Conservation (phyloP, 1,140 invertebrate genomes). For the Magallana angulata region DNA sequence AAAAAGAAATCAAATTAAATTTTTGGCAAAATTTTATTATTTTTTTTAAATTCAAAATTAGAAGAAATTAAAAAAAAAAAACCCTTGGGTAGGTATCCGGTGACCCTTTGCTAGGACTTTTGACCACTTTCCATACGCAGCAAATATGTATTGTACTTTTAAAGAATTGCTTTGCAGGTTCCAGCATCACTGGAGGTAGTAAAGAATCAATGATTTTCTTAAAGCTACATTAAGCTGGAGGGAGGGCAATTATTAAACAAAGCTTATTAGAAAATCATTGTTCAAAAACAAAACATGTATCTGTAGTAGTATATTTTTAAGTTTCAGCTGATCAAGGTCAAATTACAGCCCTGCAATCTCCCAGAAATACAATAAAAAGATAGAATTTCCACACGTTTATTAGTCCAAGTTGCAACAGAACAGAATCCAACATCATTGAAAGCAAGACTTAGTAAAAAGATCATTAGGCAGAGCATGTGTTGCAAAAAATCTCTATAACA, state of each 20-base stretch:
- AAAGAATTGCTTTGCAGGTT: slow-evolving; percentile 11
- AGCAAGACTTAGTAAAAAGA: neutral
- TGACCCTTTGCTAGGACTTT: slow-evolving; percentile 13
- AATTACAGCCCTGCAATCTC: slow-evolving; percentile 13
- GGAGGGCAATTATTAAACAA: neutral
- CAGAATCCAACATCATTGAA: neutral
- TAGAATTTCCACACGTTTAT: neutral
- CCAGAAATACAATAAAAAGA: neutral
- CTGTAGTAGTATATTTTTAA: neutral
- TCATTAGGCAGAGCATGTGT: neutral
- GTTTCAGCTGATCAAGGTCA: slow-evolving; percentile 19
- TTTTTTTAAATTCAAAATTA: slow-evolving; percentile 9
- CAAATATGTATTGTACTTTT: neutral
- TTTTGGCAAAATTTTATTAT: neutral
- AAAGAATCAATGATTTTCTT: slow-evolving; percentile 8
- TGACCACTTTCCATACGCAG: slow-evolving; percentile 21
- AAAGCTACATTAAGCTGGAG: neutral
- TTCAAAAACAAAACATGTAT: neutral
- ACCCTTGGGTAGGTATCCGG: slow-evolving; percentile 9
- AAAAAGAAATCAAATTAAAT: neutral
- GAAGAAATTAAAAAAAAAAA: neutral
- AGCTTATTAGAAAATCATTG: slow-evolving; percentile 1
- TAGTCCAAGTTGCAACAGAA: neutral
- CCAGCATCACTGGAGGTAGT: neutral
- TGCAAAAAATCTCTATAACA: neutral